Evolutionary conservation across 1,140 invertebrate species (phyloP), one percentile per base, ranked within the genome.

Genomic region (Philopotamus ludificatus): DNA sequence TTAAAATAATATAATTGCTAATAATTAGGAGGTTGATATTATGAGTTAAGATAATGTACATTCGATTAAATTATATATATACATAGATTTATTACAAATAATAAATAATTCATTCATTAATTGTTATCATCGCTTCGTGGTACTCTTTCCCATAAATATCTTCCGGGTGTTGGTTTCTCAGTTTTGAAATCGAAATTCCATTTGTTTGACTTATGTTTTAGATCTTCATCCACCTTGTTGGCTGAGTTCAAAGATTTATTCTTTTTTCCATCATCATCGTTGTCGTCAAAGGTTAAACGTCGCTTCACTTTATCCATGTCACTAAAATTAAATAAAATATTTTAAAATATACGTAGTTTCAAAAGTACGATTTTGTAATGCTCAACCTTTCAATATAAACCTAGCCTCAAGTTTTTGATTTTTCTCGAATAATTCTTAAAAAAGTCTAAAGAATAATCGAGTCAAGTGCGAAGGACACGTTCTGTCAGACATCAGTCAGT

Each of bases 291-390:
- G n/a, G n/a, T n/a, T n/a, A n/a, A n/a, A n/a, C n/a, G n/a, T n/a
- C n/a, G n/a, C n/a, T n/a, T n/a, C n/a, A n/a, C n/a, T n/a, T n/a
- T n/a, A n/a, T n/a, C n/a, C n/a, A n/a, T n/a, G n/a, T n/a, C n/a
- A n/a, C n/a, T n/a, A n/a, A n/a, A n/a, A n/a, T n/a, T n/a, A n/a
- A n/a, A n/a, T n/a, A n/a, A 15, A 45, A 21, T 49, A 1, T 49
- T 49, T 21, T 49, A 49, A 15, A 15, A 45, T 45, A 18, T 45
- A 45, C 20, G 44, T 45, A 18, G n/a, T n/a, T n/a, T n/a, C n/a
- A n/a, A n/a, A n/a, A n/a, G n/a, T n/a, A n/a, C n/a, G n/a, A n/a
- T n/a, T n/a, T n/a, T n/a, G n/a, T n/a, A n/a, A n/a, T n/a, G n/a
- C n/a, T n/a, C n/a, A n/a, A n/a, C n/a, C n/a, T n/a, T n/a, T n/a